Evolutionary conservation across 1,140 invertebrate species (phyloP).

Genomic region (Tribolium madens): DNA sequence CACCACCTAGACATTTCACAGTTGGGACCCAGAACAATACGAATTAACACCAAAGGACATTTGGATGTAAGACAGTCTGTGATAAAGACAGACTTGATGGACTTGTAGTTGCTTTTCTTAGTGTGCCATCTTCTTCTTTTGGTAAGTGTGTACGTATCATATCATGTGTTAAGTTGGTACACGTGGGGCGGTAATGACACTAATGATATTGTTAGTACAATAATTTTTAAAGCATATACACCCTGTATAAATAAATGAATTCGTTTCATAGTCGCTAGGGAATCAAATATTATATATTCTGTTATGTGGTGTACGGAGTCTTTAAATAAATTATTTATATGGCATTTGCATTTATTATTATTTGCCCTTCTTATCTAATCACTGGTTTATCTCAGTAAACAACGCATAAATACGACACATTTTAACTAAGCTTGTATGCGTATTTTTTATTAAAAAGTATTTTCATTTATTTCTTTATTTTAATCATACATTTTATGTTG

Average conservation of each 20-base stretch:
- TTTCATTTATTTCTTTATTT: too few relatives aligned
- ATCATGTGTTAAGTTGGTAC: constrained; percentile 4
- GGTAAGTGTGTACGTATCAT: constrained; percentile 14
- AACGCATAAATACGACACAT: too few relatives aligned
- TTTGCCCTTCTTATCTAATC: background rate
- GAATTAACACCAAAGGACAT: constrained; percentile 16
- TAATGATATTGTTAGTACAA: constrained; percentile 31
- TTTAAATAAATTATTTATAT: constrained; percentile 32
- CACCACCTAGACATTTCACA: constrained; percentile 32
- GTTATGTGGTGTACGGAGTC: constrained; percentile 8
- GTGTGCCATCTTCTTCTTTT: constrained; percentile 11
- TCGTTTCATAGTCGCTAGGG: constrained; percentile 13
- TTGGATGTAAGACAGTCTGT: constrained; percentile 12
- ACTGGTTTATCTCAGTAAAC: too few relatives aligned
- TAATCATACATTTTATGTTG: too few relatives aligned
- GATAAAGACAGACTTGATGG: background rate
- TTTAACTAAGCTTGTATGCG: too few relatives aligned
- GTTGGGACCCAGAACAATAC: constrained; percentile 35
- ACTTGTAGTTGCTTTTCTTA: constrained; percentile 20
- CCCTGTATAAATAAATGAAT: background rate
- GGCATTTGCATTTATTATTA: background rate
- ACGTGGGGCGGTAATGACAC: background rate
- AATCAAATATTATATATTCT: constrained; percentile 16
- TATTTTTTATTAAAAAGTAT: too few relatives aligned
- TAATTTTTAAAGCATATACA: constrained; percentile 27